Base-by-base conservation (phyloP, 2,888 invertebrate species). In the Drosophila glabriapex region DNA sequence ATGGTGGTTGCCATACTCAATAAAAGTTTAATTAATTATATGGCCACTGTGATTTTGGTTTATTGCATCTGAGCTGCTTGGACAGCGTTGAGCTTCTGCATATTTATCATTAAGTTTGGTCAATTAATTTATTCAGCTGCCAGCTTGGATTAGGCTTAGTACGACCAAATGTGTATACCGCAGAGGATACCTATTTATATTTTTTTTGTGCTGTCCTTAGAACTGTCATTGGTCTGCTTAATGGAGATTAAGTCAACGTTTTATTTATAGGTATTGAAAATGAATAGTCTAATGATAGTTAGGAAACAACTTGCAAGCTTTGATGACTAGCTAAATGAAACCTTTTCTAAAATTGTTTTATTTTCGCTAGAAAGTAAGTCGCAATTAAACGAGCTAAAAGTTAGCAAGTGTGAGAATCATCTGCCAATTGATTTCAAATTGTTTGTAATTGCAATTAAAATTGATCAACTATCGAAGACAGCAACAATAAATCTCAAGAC, bases 11-110 rank as follows among this genome's bases (percentile, higher is more conserved):
- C 69, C 31, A 69, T 73, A 81, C 62, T 64, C 83, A 78, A 85
- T 85, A 85, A 85, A 85, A 86, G 82, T 86, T 85, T 85, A 85
- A 85, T 85, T 85, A 85, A 85, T 85, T 85, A 85, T 76, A 83
- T 85, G 76, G 83, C 70, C 74, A 76, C 79, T 67, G 73, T 73
- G 76, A 76, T 83, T 80, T 83, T 83, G 76, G 70, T 77, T 84
- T 86, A 85, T 83, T 74, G 76, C 39, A 33, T 28, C 55, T 19
- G 16, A 14, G 50, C 29, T 53, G 16, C n/a, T 19, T 16, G 58
- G 52, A 41, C 43, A 50, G 31, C 25, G 7, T 7, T 28, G 19
- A 43, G 50, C 58, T 52, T 10, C 56, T 60, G 76, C 66, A 71
- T 82, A 82, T 83, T 83, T 76, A 83, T 82, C 83, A 82, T 76